These are phyloP conservation scores for Ctenoplectra terminalis DNA, from an alignment of 1,140 invertebrate species.

Conservation along the genomic window DNA sequence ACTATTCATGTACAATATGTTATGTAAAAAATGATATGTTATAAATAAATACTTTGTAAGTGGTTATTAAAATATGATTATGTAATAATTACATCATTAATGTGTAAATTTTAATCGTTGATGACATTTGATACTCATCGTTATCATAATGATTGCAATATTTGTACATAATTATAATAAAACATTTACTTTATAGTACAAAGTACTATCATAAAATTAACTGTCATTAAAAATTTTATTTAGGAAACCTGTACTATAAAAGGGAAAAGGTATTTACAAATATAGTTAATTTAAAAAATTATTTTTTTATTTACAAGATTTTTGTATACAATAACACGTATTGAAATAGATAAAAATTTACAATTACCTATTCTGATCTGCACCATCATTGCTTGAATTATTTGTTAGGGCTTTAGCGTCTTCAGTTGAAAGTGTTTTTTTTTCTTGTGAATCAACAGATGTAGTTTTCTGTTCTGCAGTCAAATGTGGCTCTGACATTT, in stretches of 20 bases:
- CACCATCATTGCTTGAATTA: conserved; percentile 17
- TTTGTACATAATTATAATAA: background rate
- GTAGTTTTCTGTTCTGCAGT: background rate
- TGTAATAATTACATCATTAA: too few relatives aligned
- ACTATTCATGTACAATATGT: background rate
- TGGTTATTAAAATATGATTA: background rate
- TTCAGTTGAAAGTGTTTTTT: background rate
- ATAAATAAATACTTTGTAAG: background rate
- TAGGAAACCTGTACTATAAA: background rate
- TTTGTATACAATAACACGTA: conserved; percentile 20
- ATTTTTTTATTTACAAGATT: conserved; percentile 55
- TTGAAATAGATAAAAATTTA: conserved; percentile 35
- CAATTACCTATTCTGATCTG: conserved; percentile 46
- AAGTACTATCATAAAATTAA: background rate
- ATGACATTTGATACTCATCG: background rate
- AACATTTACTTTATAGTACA: background rate
- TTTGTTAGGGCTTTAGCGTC: conserved; percentile 16
- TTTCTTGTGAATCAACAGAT: conserved; percentile 15
- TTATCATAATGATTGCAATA: background rate
- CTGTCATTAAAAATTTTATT: background rate
- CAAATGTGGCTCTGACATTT: conserved; percentile 21
- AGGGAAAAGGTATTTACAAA: background rate
- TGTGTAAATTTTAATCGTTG: too few relatives aligned
- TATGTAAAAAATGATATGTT: background rate
- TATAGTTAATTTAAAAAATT: conserved; percentile 43